These are phyloP conservation scores for Eulemur rubriventer DNA, from an alignment of 2,797 vertebrate species.

Conservation along the genomic window DNA sequence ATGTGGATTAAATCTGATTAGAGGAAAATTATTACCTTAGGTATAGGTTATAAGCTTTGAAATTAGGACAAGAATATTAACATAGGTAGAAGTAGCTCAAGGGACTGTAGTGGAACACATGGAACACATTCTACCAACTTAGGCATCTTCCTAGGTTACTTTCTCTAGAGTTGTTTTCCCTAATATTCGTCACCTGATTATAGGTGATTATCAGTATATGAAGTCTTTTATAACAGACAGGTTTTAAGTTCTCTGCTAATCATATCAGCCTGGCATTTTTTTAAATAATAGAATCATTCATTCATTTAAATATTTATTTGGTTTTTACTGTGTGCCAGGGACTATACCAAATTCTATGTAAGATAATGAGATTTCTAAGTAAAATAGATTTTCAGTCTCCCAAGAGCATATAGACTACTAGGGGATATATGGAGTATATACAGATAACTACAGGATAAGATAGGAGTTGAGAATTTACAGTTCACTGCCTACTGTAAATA, in stretches of 20 bases:
- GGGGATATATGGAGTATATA: not conserved
- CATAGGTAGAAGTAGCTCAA: not conserved
- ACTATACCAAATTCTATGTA: not conserved
- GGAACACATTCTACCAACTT: not conserved
- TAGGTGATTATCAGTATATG: not conserved
- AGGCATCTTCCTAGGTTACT: not conserved
- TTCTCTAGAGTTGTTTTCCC: not conserved
- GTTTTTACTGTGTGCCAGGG: not conserved
- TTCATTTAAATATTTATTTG: not conserved
- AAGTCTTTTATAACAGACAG: not conserved
- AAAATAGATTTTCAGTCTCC: constrained; percentile 7
- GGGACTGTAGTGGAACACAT: not conserved
- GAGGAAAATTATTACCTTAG: not conserved
- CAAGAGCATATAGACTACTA: not conserved
- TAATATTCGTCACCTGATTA: not conserved
- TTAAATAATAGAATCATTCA: not conserved
- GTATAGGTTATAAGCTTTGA: not conserved
- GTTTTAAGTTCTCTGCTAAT: not conserved
- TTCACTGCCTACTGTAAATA: not conserved
- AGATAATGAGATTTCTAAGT: not conserved
- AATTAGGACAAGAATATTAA: not conserved
- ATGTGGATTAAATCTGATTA: not conserved
- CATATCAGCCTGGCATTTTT: not conserved
- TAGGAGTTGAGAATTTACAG: not conserved
- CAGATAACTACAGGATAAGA: not conserved